Evolutionary conservation across 2,797 vertebrate genomes (phyloP), one percentile per base, ranked within the genome.

Genomic region (Chelon auratus): DNA sequence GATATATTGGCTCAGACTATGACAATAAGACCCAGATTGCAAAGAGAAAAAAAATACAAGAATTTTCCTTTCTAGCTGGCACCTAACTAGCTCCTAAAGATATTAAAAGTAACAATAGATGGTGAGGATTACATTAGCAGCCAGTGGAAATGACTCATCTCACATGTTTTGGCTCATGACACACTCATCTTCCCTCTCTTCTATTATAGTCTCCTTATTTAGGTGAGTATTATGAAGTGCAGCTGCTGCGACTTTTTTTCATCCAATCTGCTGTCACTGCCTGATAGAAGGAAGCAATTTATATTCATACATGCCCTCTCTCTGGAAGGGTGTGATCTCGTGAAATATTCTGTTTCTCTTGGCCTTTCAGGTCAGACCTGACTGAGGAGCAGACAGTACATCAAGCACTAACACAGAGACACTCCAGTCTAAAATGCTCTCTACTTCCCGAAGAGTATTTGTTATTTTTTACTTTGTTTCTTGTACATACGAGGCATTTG

Each of bases 1-100:
- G 62, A 67, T 62, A 57, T 67, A 58, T 70, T 51, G 62, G 53
- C 43, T 70, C 63, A 62, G 76, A 63, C 22, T 54, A 69, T 56
- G 65, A 77, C 58, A 57, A 66, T 72, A 51, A 77, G 50, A 76
- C 18, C 15, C 22, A 45, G 48, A 56, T 53, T 68, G 56, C 15
- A 45, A 45, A 45, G 17, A 30, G 24, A 39, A 53, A 63, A 68
- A 63, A 74, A 56, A 73, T 9, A 66, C 59, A 17, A 71, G 11
- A 26, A 4, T 9, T 42, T 45, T 68, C 22, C 33, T 30, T 56
- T 51, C 39, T 55, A 55, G n/a, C 51, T 60, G 59, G 68, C 39
- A 45, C 62, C 33, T 68, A 55, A 80, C 51, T 67, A 62, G 17
- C 42, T 26, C 48, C 56, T 52, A n/a, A 10, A 30, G 54, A 47